phyloP scores from a whole-genome alignment of 2,888 invertebrate species.

The Bimastos eiseni region DNA sequence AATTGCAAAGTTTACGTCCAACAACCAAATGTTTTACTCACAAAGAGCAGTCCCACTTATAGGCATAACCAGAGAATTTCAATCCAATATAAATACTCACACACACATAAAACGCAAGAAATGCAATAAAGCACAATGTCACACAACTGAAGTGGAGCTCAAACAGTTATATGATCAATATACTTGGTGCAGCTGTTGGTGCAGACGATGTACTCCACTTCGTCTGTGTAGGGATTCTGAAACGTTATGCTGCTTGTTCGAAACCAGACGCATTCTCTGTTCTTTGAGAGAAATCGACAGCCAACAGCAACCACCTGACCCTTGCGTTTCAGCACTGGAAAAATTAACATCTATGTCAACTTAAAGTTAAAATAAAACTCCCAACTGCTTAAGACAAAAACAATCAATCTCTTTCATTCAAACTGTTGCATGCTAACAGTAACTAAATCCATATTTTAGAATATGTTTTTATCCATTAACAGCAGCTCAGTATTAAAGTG shows the following conservation, averaged over 20 bases:
- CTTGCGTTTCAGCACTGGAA: conserved; percentile 87
- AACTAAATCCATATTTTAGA: background rate
- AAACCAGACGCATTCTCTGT: conserved; percentile 91
- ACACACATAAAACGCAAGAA: background rate
- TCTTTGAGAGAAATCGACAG: conserved; percentile 93
- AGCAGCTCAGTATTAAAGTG: background rate
- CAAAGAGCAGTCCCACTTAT: too few species aligned
- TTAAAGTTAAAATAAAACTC: background rate
- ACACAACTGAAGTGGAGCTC: conserved; percentile 22
- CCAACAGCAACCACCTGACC: conserved; percentile 93
- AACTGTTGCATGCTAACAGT: background rate
- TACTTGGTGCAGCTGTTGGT: conserved; percentile 75
- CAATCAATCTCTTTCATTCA: background rate
- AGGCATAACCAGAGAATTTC: background rate
- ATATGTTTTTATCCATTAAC: background rate
- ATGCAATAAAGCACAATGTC: background rate
- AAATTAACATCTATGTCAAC: background rate
- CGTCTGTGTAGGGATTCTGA: conserved; percentile 96
- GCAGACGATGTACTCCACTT: conserved; percentile 97
- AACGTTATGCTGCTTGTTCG: conserved; percentile 90
- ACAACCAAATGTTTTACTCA: too few species aligned
- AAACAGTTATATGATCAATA: background rate
- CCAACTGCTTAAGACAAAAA: background rate
- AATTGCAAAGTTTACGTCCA: too few species aligned
- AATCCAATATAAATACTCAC: background rate